phyloP scores from a whole-genome alignment of 2,888 invertebrate species.

The Incurvaria masculella region DNA sequence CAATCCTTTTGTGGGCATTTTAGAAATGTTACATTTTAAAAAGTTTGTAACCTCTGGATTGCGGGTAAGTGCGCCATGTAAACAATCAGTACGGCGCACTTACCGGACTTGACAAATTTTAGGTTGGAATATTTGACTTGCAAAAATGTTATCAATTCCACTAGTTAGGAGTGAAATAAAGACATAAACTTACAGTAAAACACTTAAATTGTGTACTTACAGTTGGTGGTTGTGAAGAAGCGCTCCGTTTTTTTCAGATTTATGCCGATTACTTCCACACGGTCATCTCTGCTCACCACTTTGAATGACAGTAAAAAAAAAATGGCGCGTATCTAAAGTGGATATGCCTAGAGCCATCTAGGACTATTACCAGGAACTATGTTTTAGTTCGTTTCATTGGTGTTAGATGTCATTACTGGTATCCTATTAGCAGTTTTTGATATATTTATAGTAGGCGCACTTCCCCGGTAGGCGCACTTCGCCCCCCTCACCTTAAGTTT shows the following conservation, averaged over 20 bases:
- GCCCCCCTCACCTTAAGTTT: background rate
- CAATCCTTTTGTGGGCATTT: too few relatives aligned
- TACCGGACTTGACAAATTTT: conserved; percentile 1
- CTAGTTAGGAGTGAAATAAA: conserved; percentile 7
- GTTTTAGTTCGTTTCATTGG: conserved; percentile 1
- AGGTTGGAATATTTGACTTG: conserved; percentile 5
- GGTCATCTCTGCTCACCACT: conserved; percentile 2
- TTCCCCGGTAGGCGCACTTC: background rate
- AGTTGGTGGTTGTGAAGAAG: background rate
- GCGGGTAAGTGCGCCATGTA: background rate
- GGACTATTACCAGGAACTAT: conserved; percentile 2
- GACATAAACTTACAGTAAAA: conserved; percentile 4
- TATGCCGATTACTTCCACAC: conserved; percentile 1
- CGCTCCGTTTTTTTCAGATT: background rate
- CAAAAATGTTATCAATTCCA: conserved; percentile 4
- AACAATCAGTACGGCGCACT: conserved; percentile 4
- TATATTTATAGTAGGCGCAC: conserved; percentile 1
- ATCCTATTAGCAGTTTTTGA: conserved; percentile 1
- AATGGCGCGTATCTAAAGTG: conserved; percentile 4
- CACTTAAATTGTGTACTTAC: conserved; percentile 7
- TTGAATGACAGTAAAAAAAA: conserved; percentile 5
- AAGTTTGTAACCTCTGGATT: too few relatives aligned
- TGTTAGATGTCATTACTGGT: background rate
- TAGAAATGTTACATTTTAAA: too few relatives aligned
- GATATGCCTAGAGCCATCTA: conserved; percentile 1